A percentile compares a stretch with the other conserved stretches of the same genome.
Conservation (phyloP, 1,140 invertebrate species). For the Watersipora subatra region DNA sequence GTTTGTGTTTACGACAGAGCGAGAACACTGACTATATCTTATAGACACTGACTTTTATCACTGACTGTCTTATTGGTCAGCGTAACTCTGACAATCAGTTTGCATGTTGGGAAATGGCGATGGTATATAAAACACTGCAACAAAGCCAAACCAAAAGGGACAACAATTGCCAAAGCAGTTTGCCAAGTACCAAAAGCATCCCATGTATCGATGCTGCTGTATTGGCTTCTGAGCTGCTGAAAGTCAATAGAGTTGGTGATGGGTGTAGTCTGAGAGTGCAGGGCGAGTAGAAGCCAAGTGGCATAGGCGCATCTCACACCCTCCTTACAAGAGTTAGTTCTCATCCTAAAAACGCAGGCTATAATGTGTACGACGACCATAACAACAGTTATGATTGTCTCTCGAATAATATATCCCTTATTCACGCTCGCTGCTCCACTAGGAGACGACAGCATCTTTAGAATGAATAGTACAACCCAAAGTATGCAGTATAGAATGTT, state of each 20-base stretch:
- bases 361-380: neutral
- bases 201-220: neutral
- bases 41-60: too few relatives aligned
- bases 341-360: neutral
- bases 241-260: neutral
- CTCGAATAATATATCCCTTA: neutral
- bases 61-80: too few relatives aligned
- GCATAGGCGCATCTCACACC: neutral
- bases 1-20: too few relatives aligned
- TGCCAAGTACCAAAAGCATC: constrained; percentile 1
- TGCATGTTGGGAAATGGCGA: too few relatives aligned
- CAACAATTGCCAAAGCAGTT: neutral
- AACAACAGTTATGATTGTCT: neutral
- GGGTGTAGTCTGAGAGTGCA: neutral
- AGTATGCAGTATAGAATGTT: neutral
- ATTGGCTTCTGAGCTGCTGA: neutral
- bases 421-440: neutral
- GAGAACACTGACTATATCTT: too few relatives aligned
- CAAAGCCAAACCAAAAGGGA: neutral
- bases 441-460: neutral
- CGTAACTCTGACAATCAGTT: too few relatives aligned
- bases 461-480: neutral
- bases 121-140: too few relatives aligned
- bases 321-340: neutral
- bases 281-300: neutral